phyloP scores from a whole-genome alignment of 2,797 vertebrate genomes.

The Gallinago solitaria region DNA sequence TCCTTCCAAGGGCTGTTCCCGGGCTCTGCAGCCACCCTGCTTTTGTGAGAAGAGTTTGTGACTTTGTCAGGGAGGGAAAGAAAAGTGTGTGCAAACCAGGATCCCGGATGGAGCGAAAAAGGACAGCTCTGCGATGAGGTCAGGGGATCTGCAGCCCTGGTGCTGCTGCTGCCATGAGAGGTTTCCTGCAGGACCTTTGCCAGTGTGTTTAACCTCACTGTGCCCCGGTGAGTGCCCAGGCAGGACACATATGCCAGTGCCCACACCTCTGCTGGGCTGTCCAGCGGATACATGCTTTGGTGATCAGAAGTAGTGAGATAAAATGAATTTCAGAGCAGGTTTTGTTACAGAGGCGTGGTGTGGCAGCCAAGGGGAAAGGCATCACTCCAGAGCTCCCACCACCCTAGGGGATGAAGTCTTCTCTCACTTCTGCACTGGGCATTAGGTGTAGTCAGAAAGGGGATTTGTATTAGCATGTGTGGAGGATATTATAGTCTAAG shows the following conservation, averaged over 20 bases:
- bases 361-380: background rate
- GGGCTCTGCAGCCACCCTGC: background rate
- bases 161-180: background rate
- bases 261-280: background rate
- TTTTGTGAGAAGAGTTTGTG: fast-evolving
- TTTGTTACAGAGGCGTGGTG: background rate
- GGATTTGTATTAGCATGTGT: background rate
- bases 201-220: background rate
- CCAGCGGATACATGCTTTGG: fast-evolving
- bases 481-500: background rate
- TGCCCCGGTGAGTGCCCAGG: background rate
- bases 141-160: background rate
- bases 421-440: background rate
- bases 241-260: fast-evolving
- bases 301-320: background rate
- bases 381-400: background rate
- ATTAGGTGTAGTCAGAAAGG: background rate
- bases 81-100: fast-evolving
- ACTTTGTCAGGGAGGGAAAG: background rate
- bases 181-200: background rate
- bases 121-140: background rate
- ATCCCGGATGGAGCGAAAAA: fast-evolving
- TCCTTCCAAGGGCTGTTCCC: background rate
- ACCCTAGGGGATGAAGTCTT: background rate
- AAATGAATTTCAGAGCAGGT: background rate